Evolutionary conservation across 1,140 invertebrate genomes (phyloP).

Genomic region (Procambarus clarkii): DNA sequence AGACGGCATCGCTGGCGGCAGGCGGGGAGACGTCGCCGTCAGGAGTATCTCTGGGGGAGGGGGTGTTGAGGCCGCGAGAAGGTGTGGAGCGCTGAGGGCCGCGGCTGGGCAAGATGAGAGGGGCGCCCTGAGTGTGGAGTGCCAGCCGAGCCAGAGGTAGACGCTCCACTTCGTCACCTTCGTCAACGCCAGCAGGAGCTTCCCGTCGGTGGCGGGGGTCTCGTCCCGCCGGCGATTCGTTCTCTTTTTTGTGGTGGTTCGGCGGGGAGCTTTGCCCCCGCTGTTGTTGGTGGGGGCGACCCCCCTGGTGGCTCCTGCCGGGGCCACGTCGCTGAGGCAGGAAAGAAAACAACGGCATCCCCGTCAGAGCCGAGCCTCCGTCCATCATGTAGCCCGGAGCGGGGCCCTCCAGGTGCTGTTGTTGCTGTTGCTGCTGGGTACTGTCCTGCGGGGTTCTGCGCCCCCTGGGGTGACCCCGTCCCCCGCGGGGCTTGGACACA

Average conservation of each 20-base stretch:
- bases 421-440: conserved; percentile 20
- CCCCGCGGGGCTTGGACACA: conserved; percentile 51
- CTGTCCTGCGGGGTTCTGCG: conserved; percentile 9
- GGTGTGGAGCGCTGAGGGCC: conserved; percentile 14
- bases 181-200: not conserved
- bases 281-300: conserved; percentile 7
- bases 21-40: conserved; percentile 18
- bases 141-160: conserved; percentile 48
- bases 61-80: not conserved
- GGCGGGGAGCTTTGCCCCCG: conserved; percentile 15
- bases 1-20: conserved; percentile 56
- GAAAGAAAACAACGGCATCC: conserved; percentile 45
- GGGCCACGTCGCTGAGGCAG: conserved; percentile 38
- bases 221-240: not conserved
- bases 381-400: conserved; percentile 41
- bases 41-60: not conserved
- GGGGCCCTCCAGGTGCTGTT: not conserved
- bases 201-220: not conserved
- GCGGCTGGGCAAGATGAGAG: conserved; percentile 43
- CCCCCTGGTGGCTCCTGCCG: not conserved
- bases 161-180: conserved; percentile 41
- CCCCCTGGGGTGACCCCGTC: conserved; percentile 31
- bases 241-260: not conserved
- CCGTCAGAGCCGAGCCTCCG: conserved; percentile 61
- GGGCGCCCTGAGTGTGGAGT: conserved; percentile 51